Percentiles rank a stretch among this genome's conserved stretches.
Conservation (phyloP, 2,888 invertebrate genomes). For the Aradus depressus region DNA sequence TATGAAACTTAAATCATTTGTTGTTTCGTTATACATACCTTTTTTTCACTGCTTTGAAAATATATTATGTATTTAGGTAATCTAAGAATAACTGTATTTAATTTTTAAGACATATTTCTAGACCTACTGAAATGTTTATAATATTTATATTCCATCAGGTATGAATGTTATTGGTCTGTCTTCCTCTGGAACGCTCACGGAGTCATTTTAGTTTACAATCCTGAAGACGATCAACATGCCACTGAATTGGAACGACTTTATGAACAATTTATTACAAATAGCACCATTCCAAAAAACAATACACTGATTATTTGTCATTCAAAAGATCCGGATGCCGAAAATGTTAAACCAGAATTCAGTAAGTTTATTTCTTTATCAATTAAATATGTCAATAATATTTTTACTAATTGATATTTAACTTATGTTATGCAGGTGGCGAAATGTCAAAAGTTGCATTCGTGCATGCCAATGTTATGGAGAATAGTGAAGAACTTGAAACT, state of each 20-base stretch:
- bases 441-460: constrained; percentile 50
- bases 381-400: constrained; percentile 22
- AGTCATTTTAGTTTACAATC: constrained; percentile 56
- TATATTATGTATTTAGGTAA: too few species aligned
- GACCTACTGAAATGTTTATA: too few species aligned
- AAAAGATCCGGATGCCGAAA: constrained; percentile 36
- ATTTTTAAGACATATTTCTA: too few species aligned
- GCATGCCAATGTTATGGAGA: constrained; percentile 46
- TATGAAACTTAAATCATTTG: too few species aligned
- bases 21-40: too few species aligned
- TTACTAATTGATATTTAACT: not conserved
- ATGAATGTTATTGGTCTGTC: constrained; percentile 65
- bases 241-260: constrained; percentile 51
- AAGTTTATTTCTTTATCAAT: constrained; percentile 32
- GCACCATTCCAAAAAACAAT: constrained; percentile 50
- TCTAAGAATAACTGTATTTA: too few species aligned
- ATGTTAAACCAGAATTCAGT: constrained; percentile 42
- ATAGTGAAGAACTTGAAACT: constrained; percentile 46
- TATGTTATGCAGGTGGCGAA: constrained; percentile 44
- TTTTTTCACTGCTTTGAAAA: too few species aligned
- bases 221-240: constrained; percentile 42
- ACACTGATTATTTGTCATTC: constrained; percentile 49
- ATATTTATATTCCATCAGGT: constrained; percentile 41
- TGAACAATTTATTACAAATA: constrained; percentile 57
- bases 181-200: constrained; percentile 56